Percentiles rank a stretch among this genome's conserved stretches.
phyloP scores from a whole-genome alignment of 2,888 invertebrate species.

The Drosophila hamatofila region DNA sequence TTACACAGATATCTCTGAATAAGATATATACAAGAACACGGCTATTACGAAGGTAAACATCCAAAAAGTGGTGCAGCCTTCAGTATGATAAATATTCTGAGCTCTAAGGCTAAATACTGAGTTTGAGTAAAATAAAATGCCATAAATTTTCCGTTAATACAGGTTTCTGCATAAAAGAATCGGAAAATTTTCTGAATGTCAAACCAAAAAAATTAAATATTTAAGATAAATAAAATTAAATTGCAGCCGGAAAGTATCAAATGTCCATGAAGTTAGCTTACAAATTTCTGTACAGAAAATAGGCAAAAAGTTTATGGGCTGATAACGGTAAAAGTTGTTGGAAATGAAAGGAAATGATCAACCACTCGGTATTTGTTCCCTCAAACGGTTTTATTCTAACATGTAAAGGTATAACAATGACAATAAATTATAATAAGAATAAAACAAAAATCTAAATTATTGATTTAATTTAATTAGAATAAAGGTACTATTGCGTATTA shows the following conservation, averaged over 20 bases:
- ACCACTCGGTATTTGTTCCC: not conserved
- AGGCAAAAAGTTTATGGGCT: not conserved
- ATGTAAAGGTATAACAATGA: too few species aligned
- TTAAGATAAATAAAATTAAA: not conserved
- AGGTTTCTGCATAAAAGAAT: not conserved
- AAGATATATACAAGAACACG: not conserved
- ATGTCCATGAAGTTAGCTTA: constrained; percentile 38
- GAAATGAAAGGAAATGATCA: not conserved
- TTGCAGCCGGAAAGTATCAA: constrained; percentile 13
- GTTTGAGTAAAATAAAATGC: constrained; percentile 1
- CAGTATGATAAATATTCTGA: not conserved
- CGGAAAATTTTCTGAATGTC: not conserved
- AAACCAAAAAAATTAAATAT: not conserved
- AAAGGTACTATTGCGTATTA: not conserved
- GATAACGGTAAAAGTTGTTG: not conserved
- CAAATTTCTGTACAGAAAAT: not conserved
- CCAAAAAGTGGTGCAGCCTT: not conserved
- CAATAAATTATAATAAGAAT: not conserved
- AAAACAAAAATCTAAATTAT: too few species aligned
- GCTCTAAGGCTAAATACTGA: not conserved
- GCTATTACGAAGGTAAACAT: not conserved
- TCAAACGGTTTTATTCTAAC: not conserved
- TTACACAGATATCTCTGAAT: not conserved
- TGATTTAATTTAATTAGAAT: constrained; percentile 11
- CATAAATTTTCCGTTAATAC: constrained; percentile 3